Evolutionary conservation across 2,888 invertebrate genomes (phyloP).

Genomic region (Meghimatium bilineatum): DNA sequence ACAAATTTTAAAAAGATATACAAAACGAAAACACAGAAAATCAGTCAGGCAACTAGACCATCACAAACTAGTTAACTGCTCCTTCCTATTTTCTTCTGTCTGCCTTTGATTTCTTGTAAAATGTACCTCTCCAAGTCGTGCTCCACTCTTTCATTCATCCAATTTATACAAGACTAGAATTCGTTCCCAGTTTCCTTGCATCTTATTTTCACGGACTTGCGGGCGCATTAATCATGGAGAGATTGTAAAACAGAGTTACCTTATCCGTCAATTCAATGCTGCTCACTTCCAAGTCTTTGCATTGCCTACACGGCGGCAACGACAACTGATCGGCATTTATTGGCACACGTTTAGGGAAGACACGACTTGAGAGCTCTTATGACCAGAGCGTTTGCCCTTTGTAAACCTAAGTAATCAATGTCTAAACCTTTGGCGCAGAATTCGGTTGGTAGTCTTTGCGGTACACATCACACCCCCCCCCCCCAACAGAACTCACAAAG

Average conservation of each 20-base stretch:
- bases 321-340: slow-evolving; percentile 24
- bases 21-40: background rate
- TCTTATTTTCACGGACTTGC: slow-evolving; percentile 1
- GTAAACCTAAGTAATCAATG: slow-evolving; percentile 13
- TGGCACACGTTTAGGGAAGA: slow-evolving; percentile 14
- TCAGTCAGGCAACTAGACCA: background rate
- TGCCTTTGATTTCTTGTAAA: background rate
- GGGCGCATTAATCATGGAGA: slow-evolving; percentile 17
- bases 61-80: background rate
- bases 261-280: slow-evolving; percentile 15
- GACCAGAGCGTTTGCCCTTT: background rate
- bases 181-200: background rate
- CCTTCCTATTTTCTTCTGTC: background rate
- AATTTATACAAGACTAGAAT: slow-evolving; percentile 4
- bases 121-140: background rate
- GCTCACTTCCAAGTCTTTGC: slow-evolving; percentile 22
- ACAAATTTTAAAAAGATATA: background rate
- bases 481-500: too few species aligned
- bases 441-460: background rate
- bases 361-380: background rate
- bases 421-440: background rate
- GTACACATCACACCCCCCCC: too few species aligned
- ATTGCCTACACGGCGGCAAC: background rate
- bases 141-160: background rate
- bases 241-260: slow-evolving; percentile 20